Base-by-base conservation (phyloP, 2,888 invertebrate species). In the Brassicogethes aeneus region DNA sequence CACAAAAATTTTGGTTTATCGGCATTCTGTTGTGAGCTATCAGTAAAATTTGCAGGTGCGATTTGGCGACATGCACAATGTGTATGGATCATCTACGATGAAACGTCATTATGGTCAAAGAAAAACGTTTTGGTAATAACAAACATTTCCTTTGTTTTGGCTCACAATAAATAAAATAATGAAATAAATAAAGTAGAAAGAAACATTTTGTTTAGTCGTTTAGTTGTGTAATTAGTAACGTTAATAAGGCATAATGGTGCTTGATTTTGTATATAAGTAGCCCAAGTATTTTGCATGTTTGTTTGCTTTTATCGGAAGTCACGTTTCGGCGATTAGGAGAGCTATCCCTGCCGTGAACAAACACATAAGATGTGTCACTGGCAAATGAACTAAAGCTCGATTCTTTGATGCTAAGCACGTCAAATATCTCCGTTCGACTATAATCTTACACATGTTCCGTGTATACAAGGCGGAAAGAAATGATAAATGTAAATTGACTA, bases 301-400 rank as follows among this genome's bases (percentile, higher is more conserved):
- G 33, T 33, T 12, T 33, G 12, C 33, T 33, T 33, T 33, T 14
- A 13, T 14, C 12, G 33, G 13, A 5, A 33, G 33, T 33, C 33
- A 33, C 33, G 33, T 33, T 33, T 33, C 15, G 33, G 33, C 33
- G 33, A 33, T 33, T 33, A 33, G 12, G 15, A 7, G 15, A 5
- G 7, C 33, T 5, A 5, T 5, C 7, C 5, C 5, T 5, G 12
- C 5, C 7, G 33, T 13, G 33, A 14, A 14, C 13, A 33, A 14
- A 33, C 33, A 14, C n/a, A 14, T 14, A 33, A 33, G 15, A 23
- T 23, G 23, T 23, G 23, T 23, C 23, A 23, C 23, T 7, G 10
- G 23, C 23, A 23, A 23, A 23, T 23, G 23, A 23, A 23, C 23
- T 23, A 23, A 23, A 23, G 23, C 23, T 7, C 23, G 23, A 23